phyloP scores from a whole-genome alignment of 37 sponge, comb jelly and placozoan genomes.

The Theonella swinhoei region DNA sequence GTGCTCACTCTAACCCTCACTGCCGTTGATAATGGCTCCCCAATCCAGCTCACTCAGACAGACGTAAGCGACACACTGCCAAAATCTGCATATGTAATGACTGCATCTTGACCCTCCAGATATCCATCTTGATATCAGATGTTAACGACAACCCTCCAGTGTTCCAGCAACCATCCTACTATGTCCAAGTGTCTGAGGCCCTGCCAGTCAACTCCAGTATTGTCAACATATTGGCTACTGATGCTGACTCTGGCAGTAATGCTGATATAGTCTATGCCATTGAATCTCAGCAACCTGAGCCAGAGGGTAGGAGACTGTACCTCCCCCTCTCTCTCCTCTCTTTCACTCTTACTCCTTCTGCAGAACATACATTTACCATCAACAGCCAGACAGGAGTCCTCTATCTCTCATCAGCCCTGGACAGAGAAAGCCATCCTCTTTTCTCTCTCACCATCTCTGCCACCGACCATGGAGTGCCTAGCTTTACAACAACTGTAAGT shows the following conservation, averaged over 20 bases:
- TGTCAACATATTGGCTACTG: conserved; percentile 36
- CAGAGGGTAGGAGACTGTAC: not conserved
- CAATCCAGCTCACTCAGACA: not conserved
- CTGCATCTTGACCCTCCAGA: not conserved
- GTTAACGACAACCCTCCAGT: conserved; percentile 54
- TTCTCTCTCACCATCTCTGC: conserved; percentile 7
- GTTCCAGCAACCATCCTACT: not conserved
- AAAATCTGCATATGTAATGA: not conserved
- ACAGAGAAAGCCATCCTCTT: not conserved
- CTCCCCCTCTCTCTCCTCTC: not conserved
- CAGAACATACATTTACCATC: conserved; percentile 22
- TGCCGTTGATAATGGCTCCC: conserved; percentile 11
- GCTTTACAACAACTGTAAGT: too few relatives aligned
- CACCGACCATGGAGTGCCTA: conserved; percentile 29
- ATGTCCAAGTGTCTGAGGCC: conserved; percentile 2
- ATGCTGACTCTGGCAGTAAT: conserved; percentile 48
- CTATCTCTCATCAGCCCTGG: not conserved
- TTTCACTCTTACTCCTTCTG: not conserved
- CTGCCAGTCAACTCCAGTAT: conserved; percentile 4
- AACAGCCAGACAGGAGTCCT: conserved; percentile 13
- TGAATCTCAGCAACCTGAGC: not conserved
- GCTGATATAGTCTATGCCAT: conserved; percentile 25
- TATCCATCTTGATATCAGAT: conserved; percentile 26
- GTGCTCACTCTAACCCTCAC: conserved; percentile 12
- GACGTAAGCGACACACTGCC: conserved; percentile 3